Evolutionary conservation across 2,888 invertebrate genomes (phyloP).

Genomic region (Drosophila buzzatii): DNA sequence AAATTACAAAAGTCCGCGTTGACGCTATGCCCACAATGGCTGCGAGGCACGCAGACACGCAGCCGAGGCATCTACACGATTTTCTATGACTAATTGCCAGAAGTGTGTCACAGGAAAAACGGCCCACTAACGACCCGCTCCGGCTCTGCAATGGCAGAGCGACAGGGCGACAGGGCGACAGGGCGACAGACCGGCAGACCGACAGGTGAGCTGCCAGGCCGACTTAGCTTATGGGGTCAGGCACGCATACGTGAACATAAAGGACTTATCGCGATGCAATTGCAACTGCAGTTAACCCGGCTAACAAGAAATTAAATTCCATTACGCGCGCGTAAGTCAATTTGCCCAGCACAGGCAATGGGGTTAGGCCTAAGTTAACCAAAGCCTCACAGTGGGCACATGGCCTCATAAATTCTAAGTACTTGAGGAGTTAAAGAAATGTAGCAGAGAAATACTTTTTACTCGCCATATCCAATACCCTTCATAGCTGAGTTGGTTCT

Average conservation of each 20-base stretch:
- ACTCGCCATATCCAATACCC: too few relatives aligned
- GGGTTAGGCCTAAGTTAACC: conserved; percentile 7
- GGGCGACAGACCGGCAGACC: neutral
- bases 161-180: neutral
- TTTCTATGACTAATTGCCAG: conserved; percentile 83
- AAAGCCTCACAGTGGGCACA: conserved; percentile 27
- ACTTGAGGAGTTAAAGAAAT: neutral
- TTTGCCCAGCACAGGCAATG: conserved; percentile 26
- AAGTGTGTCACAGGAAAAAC: conserved; percentile 81
- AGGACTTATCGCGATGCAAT: conserved; percentile 68
- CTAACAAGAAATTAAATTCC: conserved; percentile 80
- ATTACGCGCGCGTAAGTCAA: conserved; percentile 64
- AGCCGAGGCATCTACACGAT: conserved; percentile 73
- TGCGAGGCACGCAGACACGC: conserved; percentile 74
- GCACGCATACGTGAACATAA: conserved; percentile 53
- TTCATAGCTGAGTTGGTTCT: too few relatives aligned
- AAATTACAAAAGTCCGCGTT: conserved; percentile 74
- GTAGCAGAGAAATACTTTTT: neutral
- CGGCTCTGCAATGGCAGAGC: neutral
- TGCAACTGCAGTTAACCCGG: conserved; percentile 61
- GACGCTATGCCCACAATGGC: conserved; percentile 69
- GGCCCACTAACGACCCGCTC: conserved; percentile 45
- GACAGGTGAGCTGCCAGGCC: conserved; percentile 37
- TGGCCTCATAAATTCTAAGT: neutral
- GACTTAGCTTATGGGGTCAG: conserved; percentile 63